Conservation (phyloP, 2,113 vertebrate species). For the Pipra filicauda region DNA sequence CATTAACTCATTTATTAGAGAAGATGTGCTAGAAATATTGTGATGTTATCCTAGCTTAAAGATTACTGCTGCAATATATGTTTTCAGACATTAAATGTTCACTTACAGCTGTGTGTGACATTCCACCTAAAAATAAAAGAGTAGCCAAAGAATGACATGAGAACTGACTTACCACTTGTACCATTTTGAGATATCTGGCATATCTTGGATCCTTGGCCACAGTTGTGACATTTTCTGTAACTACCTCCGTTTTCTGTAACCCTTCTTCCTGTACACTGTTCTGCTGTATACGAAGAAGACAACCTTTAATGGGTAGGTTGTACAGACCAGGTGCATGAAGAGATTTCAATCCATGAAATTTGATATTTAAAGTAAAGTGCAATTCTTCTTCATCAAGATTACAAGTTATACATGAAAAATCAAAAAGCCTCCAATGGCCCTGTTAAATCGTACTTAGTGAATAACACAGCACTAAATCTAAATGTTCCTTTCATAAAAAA, state of each 20-base stretch:
- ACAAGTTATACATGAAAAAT: neutral
- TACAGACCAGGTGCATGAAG: neutral
- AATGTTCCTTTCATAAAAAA: neutral
- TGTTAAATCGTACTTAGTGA: neutral
- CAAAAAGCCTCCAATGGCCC: neutral
- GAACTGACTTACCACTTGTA: conserved; percentile 90
- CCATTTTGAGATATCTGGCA: conserved; percentile 96
- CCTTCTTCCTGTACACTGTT: conserved; percentile 63
- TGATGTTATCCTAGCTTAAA: neutral
- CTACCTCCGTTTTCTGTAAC: conserved; percentile 65
- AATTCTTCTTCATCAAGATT: neutral
- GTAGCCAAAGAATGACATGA: neutral
- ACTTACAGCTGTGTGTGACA: neutral
- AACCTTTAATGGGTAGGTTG: conserved; percentile 2
- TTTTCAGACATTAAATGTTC: neutral
- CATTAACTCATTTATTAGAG: neutral
- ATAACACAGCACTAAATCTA: neutral
- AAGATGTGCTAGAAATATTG: neutral
- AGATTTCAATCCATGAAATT: neutral
- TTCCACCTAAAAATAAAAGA: neutral
- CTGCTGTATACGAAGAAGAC: conserved; percentile 57
- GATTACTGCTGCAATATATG: neutral
- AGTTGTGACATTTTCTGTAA: conserved; percentile 81
- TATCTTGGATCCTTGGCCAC: conserved; percentile 95
- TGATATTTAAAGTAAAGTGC: neutral